Evolutionary conservation across 2,797 vertebrate species (phyloP), one percentile per base, ranked within the genome.

Genomic region (Valencia hispanica): DNA sequence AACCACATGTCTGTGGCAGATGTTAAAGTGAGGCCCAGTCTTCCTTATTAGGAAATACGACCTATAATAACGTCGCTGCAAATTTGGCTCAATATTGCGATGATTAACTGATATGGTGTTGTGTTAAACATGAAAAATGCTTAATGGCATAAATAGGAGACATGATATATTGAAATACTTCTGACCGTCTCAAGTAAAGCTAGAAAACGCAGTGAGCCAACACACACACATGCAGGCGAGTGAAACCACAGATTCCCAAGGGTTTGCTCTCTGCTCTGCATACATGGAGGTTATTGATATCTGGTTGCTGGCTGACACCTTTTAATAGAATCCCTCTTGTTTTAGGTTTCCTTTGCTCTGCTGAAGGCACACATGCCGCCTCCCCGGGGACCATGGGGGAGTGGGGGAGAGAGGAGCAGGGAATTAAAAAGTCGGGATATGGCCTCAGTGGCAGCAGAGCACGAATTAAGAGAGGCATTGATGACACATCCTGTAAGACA

Each of bases 251-350:
- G 87, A 90, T 72, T 93, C 91, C 91, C 91, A 39, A 30, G 91
- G 86, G 92, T 79, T 84, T 82, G 83, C 80, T 78, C 86, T 84
- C 84, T 88, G 86, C 84, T 90, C 92, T 91, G 88, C 87, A 91
- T 94, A 91, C 91, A 94, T 73, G 86, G 88, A 91, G 90, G 89
- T 92, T 93, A 94, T 94, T 93, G 94, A 94, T 94, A 94, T 94
- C 92, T 93, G 86, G 91, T 93, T 93, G 92, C 91, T 89, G 91
- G 88, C 93, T 94, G 91, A 95, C 94, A 95, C 93, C 93, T 95
- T 94, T 94, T 93, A 93, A 94, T 93, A 94, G 92, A 95, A 92
- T 90, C 92, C 79, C 86, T 90, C 91, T 93, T 94, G 92, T 92
- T 93, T 92, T 92, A 86, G 90, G 91, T 94, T 94, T 93, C 93